Evolutionary conservation across 2,797 vertebrate species (phyloP), one percentile per base, ranked within the genome.

Genomic region (Phataginus tricuspis): DNA sequence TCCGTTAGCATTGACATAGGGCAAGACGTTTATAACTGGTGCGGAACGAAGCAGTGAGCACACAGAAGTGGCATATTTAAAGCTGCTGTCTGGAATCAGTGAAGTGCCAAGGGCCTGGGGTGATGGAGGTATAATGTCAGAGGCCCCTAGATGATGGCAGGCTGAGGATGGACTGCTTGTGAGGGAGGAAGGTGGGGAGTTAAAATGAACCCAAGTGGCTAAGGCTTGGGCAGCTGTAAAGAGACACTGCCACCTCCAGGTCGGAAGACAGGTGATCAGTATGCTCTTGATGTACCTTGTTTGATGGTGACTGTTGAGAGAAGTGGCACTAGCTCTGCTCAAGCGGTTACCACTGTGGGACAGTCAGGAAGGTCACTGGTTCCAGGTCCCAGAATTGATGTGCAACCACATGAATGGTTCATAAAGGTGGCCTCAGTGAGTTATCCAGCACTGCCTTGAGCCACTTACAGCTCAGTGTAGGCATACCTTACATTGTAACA

Each of bases 311-410:
- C 27, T 1, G 6, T 63, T 5, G 3, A 83, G 39, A 34, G 34
- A 16, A 9, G 3, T 8, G 49, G 39, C 39, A 57, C 25, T 19
- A 15, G 42, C 34, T 37, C 34, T 37, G n/a, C 18, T 12, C 23
- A 15, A 42, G n/a, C 45, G 39, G n/a, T 49, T 9, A 2, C 5
- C 29, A 2, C 9, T 2, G 13, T 2, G 37, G 0, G 0, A 49
- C 34, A 19, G 87, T 29, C 61, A 21, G 42, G 29, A 72, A 11
- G 13, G 42, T 19, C 4, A 0, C 7, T 39, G 5, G 7, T 45
- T 66, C 31, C 57, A 49, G 4, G 25, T 72, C 39, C 74, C 25
- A 59, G 42, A 29, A 34, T 16, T 29, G 23, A 74, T 13, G 5
- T 66, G 45, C 31, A 42, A 7, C 39, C 49, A 4, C 0, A 4